These are phyloP conservation scores for Antigone vipio DNA, from an alignment of 2,113 vertebrate species.

Conservation along the genomic window DNA sequence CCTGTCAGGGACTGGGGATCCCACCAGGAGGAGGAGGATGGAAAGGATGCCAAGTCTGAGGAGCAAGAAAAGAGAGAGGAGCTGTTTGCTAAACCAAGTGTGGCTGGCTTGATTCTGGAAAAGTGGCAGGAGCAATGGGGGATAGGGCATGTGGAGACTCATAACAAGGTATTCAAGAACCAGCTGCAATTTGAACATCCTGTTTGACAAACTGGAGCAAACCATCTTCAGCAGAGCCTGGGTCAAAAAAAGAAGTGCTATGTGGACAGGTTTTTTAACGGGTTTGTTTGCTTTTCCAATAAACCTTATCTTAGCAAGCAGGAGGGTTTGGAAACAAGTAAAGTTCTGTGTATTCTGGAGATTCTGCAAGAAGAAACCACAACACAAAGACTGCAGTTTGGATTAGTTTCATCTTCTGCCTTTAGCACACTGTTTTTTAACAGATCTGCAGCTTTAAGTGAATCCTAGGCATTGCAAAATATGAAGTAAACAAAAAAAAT, in stretches of 20 bases:
- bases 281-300: not conserved
- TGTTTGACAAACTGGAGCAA: not conserved
- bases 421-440: not conserved
- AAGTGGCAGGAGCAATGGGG: not conserved
- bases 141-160: not conserved
- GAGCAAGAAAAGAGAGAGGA: not conserved
- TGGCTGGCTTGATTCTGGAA: not conserved
- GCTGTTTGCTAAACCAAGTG: not conserved
- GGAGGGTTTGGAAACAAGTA: not conserved
- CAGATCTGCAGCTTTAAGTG: not conserved
- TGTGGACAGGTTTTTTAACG: not conserved
- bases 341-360: not conserved
- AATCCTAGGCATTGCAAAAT: not conserved
- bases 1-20: not conserved
- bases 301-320: not conserved
- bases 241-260: not conserved
- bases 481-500: not conserved
- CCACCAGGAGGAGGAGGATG: not conserved
- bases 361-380: not conserved
- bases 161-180: not conserved
- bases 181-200: not conserved
- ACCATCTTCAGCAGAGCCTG: not conserved
- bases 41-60: not conserved
- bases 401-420: not conserved
- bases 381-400: not conserved